These are phyloP conservation scores for Anniella stebbinsi DNA, from an alignment of 2,797 vertebrate species.

Conservation along the genomic window DNA sequence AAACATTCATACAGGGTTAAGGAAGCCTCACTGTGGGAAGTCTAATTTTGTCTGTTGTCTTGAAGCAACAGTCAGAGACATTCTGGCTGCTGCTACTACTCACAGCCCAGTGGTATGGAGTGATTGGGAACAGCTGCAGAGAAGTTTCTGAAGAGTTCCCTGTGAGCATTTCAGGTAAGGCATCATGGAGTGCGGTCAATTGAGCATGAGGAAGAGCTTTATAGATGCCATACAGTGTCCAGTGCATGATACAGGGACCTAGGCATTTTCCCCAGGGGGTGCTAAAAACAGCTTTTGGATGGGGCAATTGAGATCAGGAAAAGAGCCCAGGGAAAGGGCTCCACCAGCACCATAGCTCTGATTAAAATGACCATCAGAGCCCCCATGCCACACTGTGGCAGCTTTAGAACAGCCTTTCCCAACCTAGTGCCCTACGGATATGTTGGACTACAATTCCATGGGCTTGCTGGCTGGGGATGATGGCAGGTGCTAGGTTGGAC, in stretches of 20 bases:
- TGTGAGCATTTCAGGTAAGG: neutral
- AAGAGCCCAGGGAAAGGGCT: neutral
- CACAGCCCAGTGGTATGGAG: neutral
- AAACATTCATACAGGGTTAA: neutral
- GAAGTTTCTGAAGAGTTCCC: neutral
- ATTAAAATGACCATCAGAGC: neutral
- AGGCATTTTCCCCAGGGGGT: neutral
- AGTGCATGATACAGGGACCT: neutral
- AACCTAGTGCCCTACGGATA: too few relatives aligned
- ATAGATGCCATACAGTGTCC: neutral
- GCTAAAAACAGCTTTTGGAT: neutral
- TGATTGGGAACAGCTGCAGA: neutral
- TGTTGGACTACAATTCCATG: too few relatives aligned
- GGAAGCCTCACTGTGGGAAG: neutral
- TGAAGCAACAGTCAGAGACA: too few relatives aligned
- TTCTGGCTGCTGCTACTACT: neutral
- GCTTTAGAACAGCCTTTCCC: too few relatives aligned
- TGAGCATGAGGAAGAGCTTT: neutral
- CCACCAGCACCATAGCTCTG: neutral
- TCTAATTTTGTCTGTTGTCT: neutral
- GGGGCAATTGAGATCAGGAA: neutral
- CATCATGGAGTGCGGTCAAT: neutral
- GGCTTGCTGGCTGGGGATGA: too few relatives aligned
- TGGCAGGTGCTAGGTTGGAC: too few relatives aligned
- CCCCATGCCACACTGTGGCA: neutral